These are phyloP conservation scores for Cryptosula pallasiana DNA, from an alignment of 2,888 invertebrate genomes.

Conservation along the genomic window DNA sequence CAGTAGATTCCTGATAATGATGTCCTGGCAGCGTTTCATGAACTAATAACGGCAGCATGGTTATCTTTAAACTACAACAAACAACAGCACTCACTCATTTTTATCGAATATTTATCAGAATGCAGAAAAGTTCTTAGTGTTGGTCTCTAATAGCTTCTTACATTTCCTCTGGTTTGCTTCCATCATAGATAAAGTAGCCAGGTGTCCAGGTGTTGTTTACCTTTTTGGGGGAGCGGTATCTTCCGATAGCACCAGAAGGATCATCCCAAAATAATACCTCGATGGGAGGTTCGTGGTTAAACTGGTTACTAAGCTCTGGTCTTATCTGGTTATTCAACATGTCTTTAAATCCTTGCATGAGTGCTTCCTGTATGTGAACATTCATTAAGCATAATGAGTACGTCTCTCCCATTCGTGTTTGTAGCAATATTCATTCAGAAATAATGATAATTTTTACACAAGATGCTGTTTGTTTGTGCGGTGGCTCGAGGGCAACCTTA, in stretches of 20 bases:
- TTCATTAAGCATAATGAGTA: too few species aligned
- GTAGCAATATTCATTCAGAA: too few species aligned
- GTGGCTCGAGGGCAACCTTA: too few species aligned
- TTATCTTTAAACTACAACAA: conserved; percentile 35
- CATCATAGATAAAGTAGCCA: conserved; percentile 5
- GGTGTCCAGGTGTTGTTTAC: background rate
- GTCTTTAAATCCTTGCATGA: background rate
- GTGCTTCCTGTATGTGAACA: background rate
- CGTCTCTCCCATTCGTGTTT: too few species aligned
- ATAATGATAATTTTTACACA: too few species aligned
- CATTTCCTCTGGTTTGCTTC: conserved; percentile 1
- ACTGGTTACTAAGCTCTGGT: background rate
- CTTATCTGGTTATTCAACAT: background rate
- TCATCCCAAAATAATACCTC: background rate
- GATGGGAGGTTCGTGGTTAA: background rate
- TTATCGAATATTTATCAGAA: too few species aligned
- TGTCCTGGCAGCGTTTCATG: conserved; percentile 42
- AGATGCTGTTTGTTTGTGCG: too few species aligned
- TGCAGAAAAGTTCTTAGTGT: too few species aligned
- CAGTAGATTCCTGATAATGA: conserved; percentile 33
- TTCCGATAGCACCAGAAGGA: background rate
- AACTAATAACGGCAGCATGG: conserved; percentile 36
- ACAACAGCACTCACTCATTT: too few species aligned
- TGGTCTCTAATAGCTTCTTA: background rate
- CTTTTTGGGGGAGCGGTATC: background rate